These are phyloP conservation scores for Mesitornis unicolor DNA, from an alignment of 2,113 vertebrate genomes.

Conservation along the genomic window DNA sequence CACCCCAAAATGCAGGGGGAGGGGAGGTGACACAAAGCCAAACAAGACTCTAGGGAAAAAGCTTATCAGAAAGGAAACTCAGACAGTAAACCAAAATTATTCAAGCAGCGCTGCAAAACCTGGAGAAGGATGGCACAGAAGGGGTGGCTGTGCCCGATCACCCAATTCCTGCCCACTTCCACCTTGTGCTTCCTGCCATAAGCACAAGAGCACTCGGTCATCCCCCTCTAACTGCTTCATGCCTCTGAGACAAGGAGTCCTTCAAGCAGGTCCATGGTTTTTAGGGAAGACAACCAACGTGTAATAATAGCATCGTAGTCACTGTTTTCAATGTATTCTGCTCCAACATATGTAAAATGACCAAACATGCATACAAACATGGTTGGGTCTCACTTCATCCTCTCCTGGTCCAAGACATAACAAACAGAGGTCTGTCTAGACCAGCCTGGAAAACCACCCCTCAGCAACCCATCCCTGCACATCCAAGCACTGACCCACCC, in stretches of 20 bases:
- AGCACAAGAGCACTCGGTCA: neutral
- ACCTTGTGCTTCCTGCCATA: neutral
- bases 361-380: neutral
- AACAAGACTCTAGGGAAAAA: neutral
- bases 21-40: neutral
- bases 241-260: neutral
- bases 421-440: neutral
- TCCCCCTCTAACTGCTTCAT: neutral
- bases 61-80: neutral
- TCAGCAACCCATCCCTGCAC: neutral
- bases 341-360: neutral
- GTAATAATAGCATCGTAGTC: neutral
- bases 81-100: neutral
- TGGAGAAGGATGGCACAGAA: neutral
- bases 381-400: neutral
- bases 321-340: neutral
- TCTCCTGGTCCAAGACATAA: neutral
- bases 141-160: neutral
- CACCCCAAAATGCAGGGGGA: neutral
- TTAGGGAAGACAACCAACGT: neutral
- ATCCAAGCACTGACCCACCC: neutral
- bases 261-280: neutral
- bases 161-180: neutral
- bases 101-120: neutral
- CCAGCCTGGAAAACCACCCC: neutral